A percentile compares a stretch with the other conserved stretches of the same genome.
phyloP scores from a whole-genome alignment of 2,797 vertebrate species.

The Sebastes nivosus region DNA sequence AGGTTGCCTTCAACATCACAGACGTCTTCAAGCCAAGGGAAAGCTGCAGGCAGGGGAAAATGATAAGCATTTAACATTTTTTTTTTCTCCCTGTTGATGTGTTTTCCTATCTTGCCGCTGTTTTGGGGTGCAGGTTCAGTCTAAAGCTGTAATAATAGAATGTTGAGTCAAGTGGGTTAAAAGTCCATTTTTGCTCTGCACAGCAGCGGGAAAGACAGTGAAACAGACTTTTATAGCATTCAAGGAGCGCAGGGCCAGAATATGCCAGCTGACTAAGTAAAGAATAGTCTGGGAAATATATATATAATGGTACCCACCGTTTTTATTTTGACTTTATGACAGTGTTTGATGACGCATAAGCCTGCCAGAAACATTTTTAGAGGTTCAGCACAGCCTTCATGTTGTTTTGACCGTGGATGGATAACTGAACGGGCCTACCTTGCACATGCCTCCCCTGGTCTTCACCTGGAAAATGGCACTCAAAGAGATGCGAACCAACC shows the following conservation, averaged over 20 bases:
- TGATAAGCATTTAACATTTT: conserved; percentile 35
- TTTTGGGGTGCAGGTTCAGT: conserved; percentile 26
- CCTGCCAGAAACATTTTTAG: conserved; percentile 28
- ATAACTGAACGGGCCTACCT: not conserved
- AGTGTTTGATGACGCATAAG: conserved; percentile 35
- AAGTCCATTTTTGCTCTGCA: conserved; percentile 23
- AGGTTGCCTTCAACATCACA: conserved; percentile 48
- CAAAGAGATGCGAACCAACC: not conserved
- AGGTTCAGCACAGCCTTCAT: not conserved
- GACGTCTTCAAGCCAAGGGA: conserved; percentile 22
- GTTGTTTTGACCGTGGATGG: not conserved
- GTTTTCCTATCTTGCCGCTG: conserved; percentile 18
- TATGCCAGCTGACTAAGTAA: conserved; percentile 34
- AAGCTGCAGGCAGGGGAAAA: conserved; percentile 21
- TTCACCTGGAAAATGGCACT: not conserved
- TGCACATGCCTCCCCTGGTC: not conserved
- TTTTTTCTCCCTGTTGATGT: not conserved
- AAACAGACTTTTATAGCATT: conserved; percentile 12
- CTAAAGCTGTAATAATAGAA: conserved; percentile 34
- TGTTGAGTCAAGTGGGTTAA: conserved; percentile 43
- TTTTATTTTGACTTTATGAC: conserved; percentile 32
- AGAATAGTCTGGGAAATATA: conserved; percentile 18
- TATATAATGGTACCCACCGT: conserved; percentile 2
- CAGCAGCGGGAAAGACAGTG: conserved; percentile 11
- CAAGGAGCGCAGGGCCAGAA: not conserved